Evolutionary conservation across 2,113 vertebrate genomes (phyloP).

Genomic region (Brachionichthys hirsutus): DNA sequence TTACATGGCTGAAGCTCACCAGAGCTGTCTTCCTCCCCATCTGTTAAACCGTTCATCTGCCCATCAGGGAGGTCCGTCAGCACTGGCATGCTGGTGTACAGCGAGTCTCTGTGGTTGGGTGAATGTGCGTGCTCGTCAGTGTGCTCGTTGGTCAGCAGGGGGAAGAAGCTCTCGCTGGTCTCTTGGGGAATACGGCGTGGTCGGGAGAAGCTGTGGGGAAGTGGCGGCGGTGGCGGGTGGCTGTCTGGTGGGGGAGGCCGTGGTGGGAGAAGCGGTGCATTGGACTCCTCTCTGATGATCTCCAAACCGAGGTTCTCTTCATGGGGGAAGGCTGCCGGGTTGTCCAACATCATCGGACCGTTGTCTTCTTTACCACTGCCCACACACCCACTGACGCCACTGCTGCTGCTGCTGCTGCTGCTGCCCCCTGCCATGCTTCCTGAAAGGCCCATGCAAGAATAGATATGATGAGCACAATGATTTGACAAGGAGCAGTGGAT

Average conservation of each 20-base stretch:
- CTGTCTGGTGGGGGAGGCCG: slow-evolving; percentile 84
- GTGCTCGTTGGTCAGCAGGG: slow-evolving; percentile 93
- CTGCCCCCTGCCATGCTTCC: slow-evolving; percentile 69
- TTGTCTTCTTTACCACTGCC: slow-evolving; percentile 76
- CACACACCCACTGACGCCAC: slow-evolving; percentile 65
- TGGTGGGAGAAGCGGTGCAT: slow-evolving; percentile 89
- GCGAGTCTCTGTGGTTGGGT: slow-evolving; percentile 90
- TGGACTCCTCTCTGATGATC: slow-evolving; percentile 93
- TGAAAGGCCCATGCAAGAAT: slow-evolving; percentile 23
- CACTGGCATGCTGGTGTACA: slow-evolving; percentile 96
- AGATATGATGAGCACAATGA: neutral
- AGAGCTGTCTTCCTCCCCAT: slow-evolving; percentile 83
- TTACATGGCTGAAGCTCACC: slow-evolving; percentile 83
- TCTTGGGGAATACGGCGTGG: slow-evolving; percentile 90
- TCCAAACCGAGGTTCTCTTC: slow-evolving; percentile 92
- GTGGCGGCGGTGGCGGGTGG: slow-evolving; percentile 80
- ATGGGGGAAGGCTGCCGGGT: slow-evolving; percentile 85
- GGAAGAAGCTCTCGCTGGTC: slow-evolving; percentile 97
- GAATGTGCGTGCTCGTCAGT: slow-evolving; percentile 80
- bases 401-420: slow-evolving; percentile 67
- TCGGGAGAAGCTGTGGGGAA: slow-evolving; percentile 84
- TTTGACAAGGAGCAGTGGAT: slow-evolving; percentile 3
- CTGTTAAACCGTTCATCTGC: slow-evolving; percentile 76
- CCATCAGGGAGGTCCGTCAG: slow-evolving; percentile 85
- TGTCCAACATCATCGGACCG: slow-evolving; percentile 88